These are phyloP conservation scores for Lagopus muta DNA, from an alignment of 2,113 vertebrate genomes.

Conservation along the genomic window DNA sequence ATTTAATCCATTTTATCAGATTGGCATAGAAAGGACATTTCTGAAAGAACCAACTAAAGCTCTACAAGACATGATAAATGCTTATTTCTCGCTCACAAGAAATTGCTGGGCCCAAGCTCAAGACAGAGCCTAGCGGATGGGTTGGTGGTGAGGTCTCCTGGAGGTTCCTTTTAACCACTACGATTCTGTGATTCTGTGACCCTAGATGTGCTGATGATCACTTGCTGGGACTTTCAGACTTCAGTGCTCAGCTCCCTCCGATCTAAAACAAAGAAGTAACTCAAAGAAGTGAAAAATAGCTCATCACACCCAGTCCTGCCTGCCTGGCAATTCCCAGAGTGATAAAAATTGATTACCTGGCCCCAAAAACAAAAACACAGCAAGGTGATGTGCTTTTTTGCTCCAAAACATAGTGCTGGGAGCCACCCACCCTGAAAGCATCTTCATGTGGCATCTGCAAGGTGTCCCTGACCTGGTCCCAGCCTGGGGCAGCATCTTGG, in stretches of 20 bases:
- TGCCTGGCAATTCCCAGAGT: not conserved
- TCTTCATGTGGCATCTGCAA: not conserved
- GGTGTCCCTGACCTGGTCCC: not conserved
- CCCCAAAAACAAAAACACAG: not conserved
- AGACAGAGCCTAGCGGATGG: not conserved
- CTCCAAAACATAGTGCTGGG: not conserved
- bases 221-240: not conserved
- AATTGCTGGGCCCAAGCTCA: not conserved
- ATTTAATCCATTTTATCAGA: not conserved
- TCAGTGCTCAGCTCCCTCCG: not conserved
- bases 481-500: too few relatives aligned
- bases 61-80: not conserved
- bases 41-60: not conserved
- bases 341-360: fast-evolving
- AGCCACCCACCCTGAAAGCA: not conserved
- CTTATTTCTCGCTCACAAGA: not conserved
- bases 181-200: not conserved
- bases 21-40: not conserved
- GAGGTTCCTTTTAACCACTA: too few relatives aligned
- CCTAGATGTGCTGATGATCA: not conserved
- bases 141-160: not conserved
- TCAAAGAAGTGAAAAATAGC: not conserved
- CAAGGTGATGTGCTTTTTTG: not conserved
- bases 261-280: not conserved
- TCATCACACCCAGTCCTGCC: not conserved